Evolutionary conservation across 2,888 invertebrate species (phyloP), one percentile per base, ranked within the genome.

Genomic region (Drosophila mimetica): DNA sequence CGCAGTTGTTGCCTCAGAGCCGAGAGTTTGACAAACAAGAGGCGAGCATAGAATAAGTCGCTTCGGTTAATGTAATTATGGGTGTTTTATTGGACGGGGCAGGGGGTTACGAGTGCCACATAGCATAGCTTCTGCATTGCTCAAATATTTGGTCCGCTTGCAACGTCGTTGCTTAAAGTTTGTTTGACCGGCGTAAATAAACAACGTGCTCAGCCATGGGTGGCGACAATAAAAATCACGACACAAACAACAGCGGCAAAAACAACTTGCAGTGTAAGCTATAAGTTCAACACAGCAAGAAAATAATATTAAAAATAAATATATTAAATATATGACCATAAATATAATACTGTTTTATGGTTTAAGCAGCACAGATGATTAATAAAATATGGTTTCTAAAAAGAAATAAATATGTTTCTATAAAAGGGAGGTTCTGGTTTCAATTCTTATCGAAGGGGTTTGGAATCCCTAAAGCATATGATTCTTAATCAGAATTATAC

Each of bases 21-120:
- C 51, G 51, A 82, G 87, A 78, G 85, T 76, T 84, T 61, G 37
- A 22, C 67, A 81, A 82, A 82, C 84, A 85, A 64, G 22, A 30
- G 47, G 25, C 52, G 48, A 39, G 36, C 73, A 67, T 71, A 83
- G 81, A 80, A 81, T 54, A 65, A 46, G 72, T 57, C 34, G 48
- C 28, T 47, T 44, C 46, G 57, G 57, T 50, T 66, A 73, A 69
- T 75, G 66, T 66, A 72, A 81, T 75, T 77, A 83, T 73, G 73
- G 46, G 46, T 34, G 20, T 55, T 55, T 55, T 52, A 55, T 55
- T 55, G 41, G 47, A 28, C 36, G 54, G 30, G 8, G 18, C 5
- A 22, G 58, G 30, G 69, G 36, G 25, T 20, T 13, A 1, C n/a
- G 22, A n/a, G 30, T 25, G 28, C 14, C 22, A 5, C 32, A 22